These are phyloP conservation scores for Torymus texanus DNA, from an alignment of 2,888 invertebrate genomes.

Conservation along the genomic window DNA sequence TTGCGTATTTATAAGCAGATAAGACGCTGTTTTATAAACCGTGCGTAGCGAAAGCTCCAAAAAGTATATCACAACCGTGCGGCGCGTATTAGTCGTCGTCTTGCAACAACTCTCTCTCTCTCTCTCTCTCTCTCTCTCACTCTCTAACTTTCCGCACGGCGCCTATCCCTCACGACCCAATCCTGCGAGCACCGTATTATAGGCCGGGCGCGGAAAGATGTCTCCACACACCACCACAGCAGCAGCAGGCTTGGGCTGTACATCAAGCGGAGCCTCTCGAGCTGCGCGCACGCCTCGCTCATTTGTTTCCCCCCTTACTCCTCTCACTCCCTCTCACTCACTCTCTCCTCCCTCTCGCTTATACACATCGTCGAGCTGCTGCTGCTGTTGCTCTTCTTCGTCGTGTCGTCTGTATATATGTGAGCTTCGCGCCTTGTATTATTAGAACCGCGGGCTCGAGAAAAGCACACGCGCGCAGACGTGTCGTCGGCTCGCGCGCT, in stretches of 20 bases:
- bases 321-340: not conserved
- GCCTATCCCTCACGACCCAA: no score
- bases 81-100: no score
- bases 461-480: not conserved
- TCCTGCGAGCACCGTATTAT: no score
- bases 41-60: no score
- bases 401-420: not conserved
- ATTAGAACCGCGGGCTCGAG: conserved; percentile 15
- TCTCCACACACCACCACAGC: no score
- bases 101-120: no score
- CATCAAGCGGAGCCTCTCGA: conserved; percentile 20
- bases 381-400: not conserved
- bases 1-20: not conserved
- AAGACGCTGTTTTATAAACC: conserved; percentile 38
- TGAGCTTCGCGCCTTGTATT: not conserved
- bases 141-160: no score
- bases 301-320: conserved; percentile 27
- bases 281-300: conserved; percentile 41
- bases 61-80: no score
- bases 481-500: conserved; percentile 5
- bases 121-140: no score
- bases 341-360: not conserved
- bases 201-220: conserved; percentile 62
- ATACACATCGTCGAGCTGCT: no score
- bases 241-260: not conserved